Evolutionary conservation across 2,113 vertebrate species (phyloP).

Genomic region (Pristiophorus japonicus): DNA sequence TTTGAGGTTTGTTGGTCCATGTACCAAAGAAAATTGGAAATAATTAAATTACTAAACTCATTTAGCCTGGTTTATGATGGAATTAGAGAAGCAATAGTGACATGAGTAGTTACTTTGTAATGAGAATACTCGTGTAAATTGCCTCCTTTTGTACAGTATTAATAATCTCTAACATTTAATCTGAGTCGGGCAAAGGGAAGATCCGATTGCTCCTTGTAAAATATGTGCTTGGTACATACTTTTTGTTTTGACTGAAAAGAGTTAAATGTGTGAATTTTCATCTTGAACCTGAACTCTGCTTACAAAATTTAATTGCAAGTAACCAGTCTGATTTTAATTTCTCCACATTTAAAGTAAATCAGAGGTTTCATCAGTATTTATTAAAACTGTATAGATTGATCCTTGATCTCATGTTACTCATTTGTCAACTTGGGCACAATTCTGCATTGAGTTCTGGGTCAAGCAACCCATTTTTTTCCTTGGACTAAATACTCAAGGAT

Average conservation of each 20-base stretch:
- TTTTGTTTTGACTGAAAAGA: not conserved
- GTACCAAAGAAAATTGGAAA: not conserved
- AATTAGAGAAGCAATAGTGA: not conserved
- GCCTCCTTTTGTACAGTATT: not conserved
- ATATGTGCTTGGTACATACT: not conserved
- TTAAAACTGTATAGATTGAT: not conserved
- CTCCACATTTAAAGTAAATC: not conserved
- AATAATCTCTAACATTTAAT: not conserved
- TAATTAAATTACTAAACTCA: not conserved
- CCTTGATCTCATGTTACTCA: not conserved
- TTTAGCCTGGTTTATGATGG: too few species aligned
- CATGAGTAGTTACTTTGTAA: not conserved
- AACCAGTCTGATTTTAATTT: not conserved
- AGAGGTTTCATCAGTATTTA: not conserved
- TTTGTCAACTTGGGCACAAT: not conserved
- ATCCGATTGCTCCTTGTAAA: not conserved
- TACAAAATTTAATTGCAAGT: not conserved
- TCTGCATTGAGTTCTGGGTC: not conserved
- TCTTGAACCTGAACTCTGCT: conserved; percentile 4
- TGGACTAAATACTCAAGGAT: not conserved
- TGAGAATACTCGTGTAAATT: not conserved
- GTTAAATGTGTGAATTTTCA: not conserved
- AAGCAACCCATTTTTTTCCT: not conserved
- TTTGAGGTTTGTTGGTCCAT: not conserved
- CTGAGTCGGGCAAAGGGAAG: not conserved